phyloP scores from a whole-genome alignment of 2,797 vertebrate genomes.

The Fringilla coelebs region DNA sequence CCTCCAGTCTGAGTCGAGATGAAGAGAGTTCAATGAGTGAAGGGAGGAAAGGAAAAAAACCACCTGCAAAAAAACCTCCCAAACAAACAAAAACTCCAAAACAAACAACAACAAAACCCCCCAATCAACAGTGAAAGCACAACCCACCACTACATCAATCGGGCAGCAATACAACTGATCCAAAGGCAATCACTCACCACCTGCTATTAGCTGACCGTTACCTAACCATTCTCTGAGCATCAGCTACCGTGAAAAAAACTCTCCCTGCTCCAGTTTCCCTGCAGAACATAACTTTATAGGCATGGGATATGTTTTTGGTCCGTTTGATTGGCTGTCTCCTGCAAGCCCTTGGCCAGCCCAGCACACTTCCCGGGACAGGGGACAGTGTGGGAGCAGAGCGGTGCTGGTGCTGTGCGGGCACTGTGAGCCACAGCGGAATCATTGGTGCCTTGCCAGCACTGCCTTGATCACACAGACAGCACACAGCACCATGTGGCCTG shows the following conservation, averaged over 20 bases:
- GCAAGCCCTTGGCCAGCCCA: not conserved
- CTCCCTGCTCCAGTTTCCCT: not conserved
- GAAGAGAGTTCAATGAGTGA: not conserved
- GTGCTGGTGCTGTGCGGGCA: not conserved
- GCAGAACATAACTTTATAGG: not conserved
- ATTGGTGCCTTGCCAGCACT: fast-evolving
- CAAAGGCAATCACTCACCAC: not conserved
- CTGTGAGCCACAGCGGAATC: not conserved
- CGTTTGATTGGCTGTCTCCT: fast-evolving
- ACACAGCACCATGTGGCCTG: not conserved
- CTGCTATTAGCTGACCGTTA: not conserved
- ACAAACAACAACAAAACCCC: fast-evolving
- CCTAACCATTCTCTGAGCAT: not conserved
- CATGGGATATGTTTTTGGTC: not conserved
- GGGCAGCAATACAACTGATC: not conserved
- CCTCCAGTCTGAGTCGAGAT: not conserved
- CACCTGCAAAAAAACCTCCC: fast-evolving
- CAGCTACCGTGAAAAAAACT: not conserved
- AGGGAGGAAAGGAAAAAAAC: not conserved
- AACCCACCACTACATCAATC: too few species aligned
- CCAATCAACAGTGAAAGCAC: not conserved
- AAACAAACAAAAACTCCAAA: not conserved
- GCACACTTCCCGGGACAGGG: fast-evolving
- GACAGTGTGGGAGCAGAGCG: not conserved
- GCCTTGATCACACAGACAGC: not conserved